Conservation (phyloP, 1,140 invertebrate species). For the Solenopsis invicta region DNA sequence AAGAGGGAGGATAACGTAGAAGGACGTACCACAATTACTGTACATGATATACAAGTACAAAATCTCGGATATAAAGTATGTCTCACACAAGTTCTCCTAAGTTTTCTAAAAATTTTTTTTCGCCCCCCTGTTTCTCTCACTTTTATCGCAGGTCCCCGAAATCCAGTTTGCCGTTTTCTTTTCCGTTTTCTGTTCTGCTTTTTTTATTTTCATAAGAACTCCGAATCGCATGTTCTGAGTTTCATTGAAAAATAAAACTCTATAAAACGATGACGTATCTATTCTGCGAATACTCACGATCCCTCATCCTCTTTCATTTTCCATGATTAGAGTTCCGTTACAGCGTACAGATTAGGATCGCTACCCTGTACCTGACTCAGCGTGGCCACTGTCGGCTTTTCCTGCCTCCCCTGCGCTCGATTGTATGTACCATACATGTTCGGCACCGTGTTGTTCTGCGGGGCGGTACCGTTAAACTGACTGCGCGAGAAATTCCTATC, state of each 20-base stretch:
- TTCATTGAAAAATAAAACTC: conserved; percentile 14
- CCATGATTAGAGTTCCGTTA: conserved; percentile 83
- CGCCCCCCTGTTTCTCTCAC: conserved; percentile 28
- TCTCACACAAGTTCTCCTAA: conserved; percentile 66
- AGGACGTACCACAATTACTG: conserved; percentile 76
- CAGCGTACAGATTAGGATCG: conserved; percentile 86
- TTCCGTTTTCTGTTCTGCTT: neutral
- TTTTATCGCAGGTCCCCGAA: conserved; percentile 52
- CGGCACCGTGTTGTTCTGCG: conserved; percentile 83
- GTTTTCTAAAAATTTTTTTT: conserved; percentile 11
- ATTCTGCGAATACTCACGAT: conserved; percentile 14
- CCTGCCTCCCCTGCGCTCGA: conserved; percentile 83
- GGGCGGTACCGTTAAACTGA: conserved; percentile 81
- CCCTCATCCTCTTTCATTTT: neutral
- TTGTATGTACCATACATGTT: conserved; percentile 87
- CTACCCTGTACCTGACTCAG: conserved; percentile 86
- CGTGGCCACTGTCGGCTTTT: conserved; percentile 83
- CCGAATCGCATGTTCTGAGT: conserved; percentile 28
- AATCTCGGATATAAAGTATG: conserved; percentile 65
- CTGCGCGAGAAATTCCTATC: conserved; percentile 85
- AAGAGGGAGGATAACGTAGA: conserved; percentile 68
- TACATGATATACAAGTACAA: conserved; percentile 83
- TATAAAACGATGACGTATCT: neutral
- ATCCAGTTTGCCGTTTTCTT: conserved; percentile 28
- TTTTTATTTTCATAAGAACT: conserved; percentile 37